Percentiles rank a stretch among this genome's conserved stretches.
Evolutionary conservation across 2,888 invertebrate genomes (phyloP).

Genomic region (Creontiades dilutus): DNA sequence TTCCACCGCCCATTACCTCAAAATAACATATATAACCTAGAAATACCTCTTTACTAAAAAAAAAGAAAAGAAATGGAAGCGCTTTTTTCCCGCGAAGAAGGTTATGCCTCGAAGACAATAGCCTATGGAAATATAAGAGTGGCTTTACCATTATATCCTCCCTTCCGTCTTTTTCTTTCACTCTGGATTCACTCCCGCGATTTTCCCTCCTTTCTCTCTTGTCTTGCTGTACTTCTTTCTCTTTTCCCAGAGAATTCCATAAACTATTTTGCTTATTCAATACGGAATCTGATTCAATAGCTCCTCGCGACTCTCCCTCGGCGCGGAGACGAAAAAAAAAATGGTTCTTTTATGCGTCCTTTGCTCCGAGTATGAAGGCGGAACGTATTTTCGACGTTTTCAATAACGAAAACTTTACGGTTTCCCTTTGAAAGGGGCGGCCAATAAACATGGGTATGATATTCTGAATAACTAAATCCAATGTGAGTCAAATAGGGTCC

Average conservation of each 20-base stretch:
- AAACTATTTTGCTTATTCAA: conserved; percentile 64
- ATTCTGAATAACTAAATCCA: no score
- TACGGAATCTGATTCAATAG: conserved; percentile 64
- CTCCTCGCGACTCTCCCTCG: neutral
- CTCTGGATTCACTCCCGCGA: conserved; percentile 30
- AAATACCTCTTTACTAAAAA: neutral
- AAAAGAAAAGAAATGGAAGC: neutral
- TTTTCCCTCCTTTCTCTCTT: conserved; percentile 7
- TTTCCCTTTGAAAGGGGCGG: neutral
- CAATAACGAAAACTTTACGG: neutral
- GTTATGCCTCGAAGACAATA: conserved; percentile 54
- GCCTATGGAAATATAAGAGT: conserved; percentile 66
- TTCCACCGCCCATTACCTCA: neutral
- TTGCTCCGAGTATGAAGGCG: neutral
- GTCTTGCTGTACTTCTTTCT: conserved; percentile 9
- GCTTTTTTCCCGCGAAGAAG: neutral
- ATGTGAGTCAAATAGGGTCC: no score
- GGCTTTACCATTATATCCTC: conserved; percentile 52
- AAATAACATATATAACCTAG: conserved; percentile 24
- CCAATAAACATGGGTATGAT: no score
- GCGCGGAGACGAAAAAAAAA: neutral
- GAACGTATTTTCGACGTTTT: neutral
- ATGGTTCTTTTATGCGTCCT: neutral
- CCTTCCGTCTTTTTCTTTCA: neutral
- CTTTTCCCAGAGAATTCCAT: conserved; percentile 52